phyloP scores from a whole-genome alignment of 1,140 invertebrate species.

The Caenorhabditis briggsae region DNA sequence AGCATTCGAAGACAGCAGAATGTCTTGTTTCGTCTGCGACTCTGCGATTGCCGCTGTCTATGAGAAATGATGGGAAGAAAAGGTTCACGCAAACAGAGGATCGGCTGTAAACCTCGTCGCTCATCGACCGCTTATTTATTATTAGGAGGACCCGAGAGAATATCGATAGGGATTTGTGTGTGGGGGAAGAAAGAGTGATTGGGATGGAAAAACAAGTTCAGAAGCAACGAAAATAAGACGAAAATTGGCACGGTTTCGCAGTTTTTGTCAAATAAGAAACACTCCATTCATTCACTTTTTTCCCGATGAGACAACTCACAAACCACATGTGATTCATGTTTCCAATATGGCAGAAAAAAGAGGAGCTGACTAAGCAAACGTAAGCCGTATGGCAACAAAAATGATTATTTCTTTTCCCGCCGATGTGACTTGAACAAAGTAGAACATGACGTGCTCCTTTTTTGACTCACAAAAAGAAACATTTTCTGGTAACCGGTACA shows the following conservation, averaged over 20 bases:
- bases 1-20: slow-evolving; percentile 35
- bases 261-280: neutral
- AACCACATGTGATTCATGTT: slow-evolving; percentile 51
- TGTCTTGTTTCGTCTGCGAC: slow-evolving; percentile 31
- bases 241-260: slow-evolving; percentile 32
- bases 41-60: neutral
- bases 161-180: slow-evolving; percentile 4
- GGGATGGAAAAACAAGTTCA: slow-evolving; percentile 5
- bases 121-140: slow-evolving; percentile 53
- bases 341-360: neutral
- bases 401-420: neutral
- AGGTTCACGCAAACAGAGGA: slow-evolving; percentile 54
- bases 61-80: neutral
- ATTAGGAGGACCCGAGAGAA: slow-evolving; percentile 11
- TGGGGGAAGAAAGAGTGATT: neutral
- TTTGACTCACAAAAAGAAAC: neutral
- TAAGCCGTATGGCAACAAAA: slow-evolving; percentile 30
- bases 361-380: slow-evolving; percentile 40
- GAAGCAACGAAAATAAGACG: neutral
- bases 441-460: slow-evolving; percentile 18
- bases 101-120: slow-evolving; percentile 49
- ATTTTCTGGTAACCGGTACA: too few species aligned
- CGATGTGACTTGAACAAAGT: slow-evolving; percentile 1
- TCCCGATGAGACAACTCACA: slow-evolving; percentile 10
- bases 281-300: too few species aligned